Evolutionary conservation across 2,797 vertebrate species (phyloP).

Genomic region (Meda fulgida): DNA sequence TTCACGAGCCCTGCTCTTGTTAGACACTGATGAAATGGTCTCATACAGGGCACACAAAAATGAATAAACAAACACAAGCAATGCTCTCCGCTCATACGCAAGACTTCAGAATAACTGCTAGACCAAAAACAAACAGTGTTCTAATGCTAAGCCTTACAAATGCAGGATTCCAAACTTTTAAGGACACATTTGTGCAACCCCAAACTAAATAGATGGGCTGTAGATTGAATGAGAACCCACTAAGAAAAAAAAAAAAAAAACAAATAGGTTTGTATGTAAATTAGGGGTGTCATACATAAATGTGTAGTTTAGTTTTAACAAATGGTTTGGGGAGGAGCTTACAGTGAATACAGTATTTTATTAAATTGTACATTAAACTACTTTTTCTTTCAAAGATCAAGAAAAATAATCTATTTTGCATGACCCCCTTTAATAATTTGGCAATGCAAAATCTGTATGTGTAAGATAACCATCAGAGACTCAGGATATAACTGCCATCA

Average conservation of each 20-base stretch:
- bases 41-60: conserved; percentile 39
- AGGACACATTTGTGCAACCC: background rate
- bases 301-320: background rate
- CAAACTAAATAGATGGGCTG: background rate
- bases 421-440: background rate
- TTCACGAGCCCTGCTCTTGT: conserved; percentile 40
- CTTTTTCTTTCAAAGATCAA: background rate
- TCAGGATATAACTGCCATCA: background rate
- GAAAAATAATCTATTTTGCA: background rate
- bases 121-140: background rate
- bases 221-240: background rate
- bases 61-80: conserved; percentile 55
- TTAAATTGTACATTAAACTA: background rate
- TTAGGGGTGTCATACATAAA: background rate
- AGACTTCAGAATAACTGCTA: conserved; percentile 13
- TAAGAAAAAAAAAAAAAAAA: background rate
- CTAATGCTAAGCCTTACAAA: background rate
- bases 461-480: background rate
- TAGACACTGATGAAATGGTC: conserved; percentile 38
- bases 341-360: background rate
- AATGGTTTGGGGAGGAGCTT: background rate
- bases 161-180: background rate
- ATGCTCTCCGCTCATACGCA: conserved; percentile 29
- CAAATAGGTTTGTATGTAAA: background rate
- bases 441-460: background rate